Conservation (phyloP, 2,113 vertebrate species). For the Cavia aperea region DNA sequence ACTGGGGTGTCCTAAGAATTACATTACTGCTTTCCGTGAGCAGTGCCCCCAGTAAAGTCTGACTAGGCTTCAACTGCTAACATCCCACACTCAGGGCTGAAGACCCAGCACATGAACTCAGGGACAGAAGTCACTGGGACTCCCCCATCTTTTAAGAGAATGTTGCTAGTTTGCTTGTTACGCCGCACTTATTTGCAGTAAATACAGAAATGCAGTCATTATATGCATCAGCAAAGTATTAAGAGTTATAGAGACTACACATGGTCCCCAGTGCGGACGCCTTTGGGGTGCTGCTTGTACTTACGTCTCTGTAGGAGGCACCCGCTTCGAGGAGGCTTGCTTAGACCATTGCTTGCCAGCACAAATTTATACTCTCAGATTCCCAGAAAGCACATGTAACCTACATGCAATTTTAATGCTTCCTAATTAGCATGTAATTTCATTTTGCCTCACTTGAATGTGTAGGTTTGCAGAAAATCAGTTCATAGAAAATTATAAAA, state of each 20-base stretch:
- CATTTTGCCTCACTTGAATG: background rate
- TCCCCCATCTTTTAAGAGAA: background rate
- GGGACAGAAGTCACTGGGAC: background rate
- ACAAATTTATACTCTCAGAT: background rate
- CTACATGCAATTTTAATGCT: background rate
- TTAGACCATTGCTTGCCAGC: background rate
- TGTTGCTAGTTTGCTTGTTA: background rate
- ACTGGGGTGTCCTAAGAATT: background rate
- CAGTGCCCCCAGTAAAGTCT: background rate
- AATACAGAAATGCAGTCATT: background rate
- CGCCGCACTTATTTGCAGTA: background rate
- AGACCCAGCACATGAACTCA: background rate
- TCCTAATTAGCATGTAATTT: background rate
- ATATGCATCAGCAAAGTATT: background rate
- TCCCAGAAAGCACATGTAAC: background rate
- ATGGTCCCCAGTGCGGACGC: background rate
- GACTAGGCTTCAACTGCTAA: fast-evolving
- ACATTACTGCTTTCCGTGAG: no score
- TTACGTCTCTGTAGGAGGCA: background rate
- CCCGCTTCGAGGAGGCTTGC: background rate
- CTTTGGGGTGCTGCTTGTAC: background rate
- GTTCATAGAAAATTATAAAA: background rate
- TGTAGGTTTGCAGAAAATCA: background rate
- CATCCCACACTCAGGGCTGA: background rate
- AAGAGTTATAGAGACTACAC: background rate